Conservation (phyloP, 2,113 vertebrate species). For the Numenius arquata region DNA sequence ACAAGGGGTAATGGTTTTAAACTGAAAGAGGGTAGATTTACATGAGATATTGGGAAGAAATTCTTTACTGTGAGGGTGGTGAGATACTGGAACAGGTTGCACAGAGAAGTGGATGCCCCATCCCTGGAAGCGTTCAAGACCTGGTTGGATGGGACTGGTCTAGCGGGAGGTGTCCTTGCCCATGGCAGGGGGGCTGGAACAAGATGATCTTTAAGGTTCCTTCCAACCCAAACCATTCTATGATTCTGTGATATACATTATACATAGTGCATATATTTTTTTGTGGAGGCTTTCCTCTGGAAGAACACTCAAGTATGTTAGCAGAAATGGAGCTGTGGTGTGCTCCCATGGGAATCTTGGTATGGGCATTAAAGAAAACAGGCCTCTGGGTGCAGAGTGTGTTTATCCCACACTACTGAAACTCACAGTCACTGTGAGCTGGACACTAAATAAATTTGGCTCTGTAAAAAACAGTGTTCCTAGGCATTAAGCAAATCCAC, state of each 20-base stretch:
- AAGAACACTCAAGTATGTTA: neutral
- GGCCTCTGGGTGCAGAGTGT: accelerated
- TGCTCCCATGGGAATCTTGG: neutral
- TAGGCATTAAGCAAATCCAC: neutral
- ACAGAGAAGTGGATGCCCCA: too few species aligned
- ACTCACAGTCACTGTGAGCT: neutral
- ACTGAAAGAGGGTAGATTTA: too few species aligned
- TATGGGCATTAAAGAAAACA: neutral
- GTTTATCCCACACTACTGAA: neutral
- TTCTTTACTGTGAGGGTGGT: too few species aligned
- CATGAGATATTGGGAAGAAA: too few species aligned
- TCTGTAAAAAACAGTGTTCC: neutral
- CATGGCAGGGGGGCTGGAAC: too few species aligned
- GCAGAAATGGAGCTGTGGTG: neutral
- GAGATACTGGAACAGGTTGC: too few species aligned
- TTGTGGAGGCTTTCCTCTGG: neutral
- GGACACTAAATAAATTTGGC: neutral
- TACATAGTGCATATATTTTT: neutral
- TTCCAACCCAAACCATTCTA: too few species aligned
- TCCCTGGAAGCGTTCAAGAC: too few species aligned
- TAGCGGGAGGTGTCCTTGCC: too few species aligned
- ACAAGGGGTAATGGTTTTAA: too few species aligned
- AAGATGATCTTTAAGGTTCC: too few species aligned
- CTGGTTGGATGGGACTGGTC: too few species aligned
- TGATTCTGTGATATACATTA: neutral